These are phyloP conservation scores for Stigmatopora argus DNA, from an alignment of 2,113 vertebrate species.

Conservation along the genomic window DNA sequence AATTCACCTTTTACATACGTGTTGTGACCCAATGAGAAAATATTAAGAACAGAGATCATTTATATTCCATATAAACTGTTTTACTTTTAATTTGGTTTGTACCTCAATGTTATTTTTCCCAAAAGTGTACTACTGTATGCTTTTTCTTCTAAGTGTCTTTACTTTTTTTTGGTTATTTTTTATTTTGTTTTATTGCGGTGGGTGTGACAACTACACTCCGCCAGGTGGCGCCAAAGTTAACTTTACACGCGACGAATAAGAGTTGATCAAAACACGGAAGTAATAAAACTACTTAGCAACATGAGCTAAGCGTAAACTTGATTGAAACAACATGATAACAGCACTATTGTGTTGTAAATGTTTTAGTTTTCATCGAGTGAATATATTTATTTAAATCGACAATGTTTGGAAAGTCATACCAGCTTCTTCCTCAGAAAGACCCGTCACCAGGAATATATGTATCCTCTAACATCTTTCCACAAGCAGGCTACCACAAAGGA, in stretches of 20 bases:
- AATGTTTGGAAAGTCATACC: constrained; percentile 73
- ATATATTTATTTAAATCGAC: not conserved
- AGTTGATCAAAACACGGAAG: constrained; percentile 49
- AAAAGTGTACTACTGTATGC: too few species aligned
- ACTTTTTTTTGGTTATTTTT: too few species aligned
- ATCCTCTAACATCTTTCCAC: constrained; percentile 49
- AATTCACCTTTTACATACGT: too few species aligned
- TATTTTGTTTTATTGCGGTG: not conserved
- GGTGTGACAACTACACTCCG: not conserved
- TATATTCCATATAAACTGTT: too few species aligned
- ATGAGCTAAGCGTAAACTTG: not conserved
- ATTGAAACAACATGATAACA: not conserved
- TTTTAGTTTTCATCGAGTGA: not conserved
- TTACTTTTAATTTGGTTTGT: too few species aligned
- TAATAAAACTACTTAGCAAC: not conserved
- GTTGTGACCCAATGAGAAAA: too few species aligned
- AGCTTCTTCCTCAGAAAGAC: constrained; percentile 72
- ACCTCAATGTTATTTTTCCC: too few species aligned
- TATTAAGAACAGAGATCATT: too few species aligned
- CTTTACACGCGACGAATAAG: not conserved
- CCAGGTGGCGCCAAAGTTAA: not conserved
- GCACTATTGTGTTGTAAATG: not conserved
- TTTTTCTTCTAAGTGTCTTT: too few species aligned
- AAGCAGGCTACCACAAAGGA: constrained; percentile 44
- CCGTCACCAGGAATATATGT: constrained; percentile 69